A percentile compares a stretch with the other conserved stretches of the same genome.
phyloP scores from a whole-genome alignment of 2,888 invertebrate genomes.

The Xylota segnis region DNA sequence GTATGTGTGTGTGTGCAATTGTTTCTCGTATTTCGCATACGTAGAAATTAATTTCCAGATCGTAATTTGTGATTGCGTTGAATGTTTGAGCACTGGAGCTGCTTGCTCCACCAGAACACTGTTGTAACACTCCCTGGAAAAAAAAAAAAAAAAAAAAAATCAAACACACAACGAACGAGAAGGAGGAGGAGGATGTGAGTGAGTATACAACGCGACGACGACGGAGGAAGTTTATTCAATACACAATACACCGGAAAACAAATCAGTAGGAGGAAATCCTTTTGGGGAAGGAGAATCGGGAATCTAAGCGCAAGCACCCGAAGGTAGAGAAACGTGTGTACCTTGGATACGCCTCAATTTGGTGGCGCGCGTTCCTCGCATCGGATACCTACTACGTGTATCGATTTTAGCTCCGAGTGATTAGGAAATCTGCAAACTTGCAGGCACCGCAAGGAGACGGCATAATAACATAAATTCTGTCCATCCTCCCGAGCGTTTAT shows the following conservation, averaged over 20 bases:
- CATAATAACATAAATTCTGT: conserved; percentile 58
- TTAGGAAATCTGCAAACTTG: conserved; percentile 62
- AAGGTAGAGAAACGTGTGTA: conserved; percentile 54
- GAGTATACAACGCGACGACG: neutral
- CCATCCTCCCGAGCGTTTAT: conserved; percentile 46
- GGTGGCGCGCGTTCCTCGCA: conserved; percentile 43
- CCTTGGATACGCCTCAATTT: conserved; percentile 66
- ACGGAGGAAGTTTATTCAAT: conserved; percentile 28
- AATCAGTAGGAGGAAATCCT: conserved; percentile 75
- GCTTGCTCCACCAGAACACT: conserved; percentile 26
- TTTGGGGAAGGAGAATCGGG: conserved; percentile 44
- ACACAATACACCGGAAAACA: conserved; percentile 73
- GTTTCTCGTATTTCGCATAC: conserved; percentile 63
- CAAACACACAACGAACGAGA: conserved; percentile 3
- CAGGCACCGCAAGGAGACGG: conserved; percentile 25
- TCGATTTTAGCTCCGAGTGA: conserved; percentile 71
- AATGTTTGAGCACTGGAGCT: conserved; percentile 59
- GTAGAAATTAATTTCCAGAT: conserved; percentile 75
- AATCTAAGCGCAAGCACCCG: conserved; percentile 57
- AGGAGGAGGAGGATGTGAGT: neutral
- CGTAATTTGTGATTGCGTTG: conserved; percentile 75
- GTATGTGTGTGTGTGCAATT: conserved; percentile 38
- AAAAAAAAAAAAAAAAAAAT: conserved; percentile 7
- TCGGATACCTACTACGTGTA: conserved; percentile 37
- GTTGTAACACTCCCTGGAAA: conserved; percentile 60